phyloP scores from a whole-genome alignment of 2,797 vertebrate genomes.

The Taenioides sp. region DNA sequence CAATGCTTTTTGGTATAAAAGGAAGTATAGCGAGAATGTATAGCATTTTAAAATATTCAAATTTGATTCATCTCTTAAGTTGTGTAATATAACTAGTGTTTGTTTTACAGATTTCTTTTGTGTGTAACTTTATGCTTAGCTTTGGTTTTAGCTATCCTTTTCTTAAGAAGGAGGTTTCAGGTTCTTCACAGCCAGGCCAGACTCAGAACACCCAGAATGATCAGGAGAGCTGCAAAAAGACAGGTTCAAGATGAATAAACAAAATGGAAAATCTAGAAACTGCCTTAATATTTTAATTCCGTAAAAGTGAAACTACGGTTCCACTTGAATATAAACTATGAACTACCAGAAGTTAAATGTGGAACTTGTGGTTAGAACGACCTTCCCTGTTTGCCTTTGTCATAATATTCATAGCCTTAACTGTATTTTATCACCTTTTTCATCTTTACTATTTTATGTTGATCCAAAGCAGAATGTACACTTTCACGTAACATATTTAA shows the following conservation, averaged over 20 bases:
- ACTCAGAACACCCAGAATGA: slow-evolving; percentile 25
- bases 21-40: background rate
- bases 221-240: slow-evolving; percentile 16
- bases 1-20: background rate
- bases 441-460: too few species aligned
- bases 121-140: background rate
- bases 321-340: too few species aligned
- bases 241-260: background rate
- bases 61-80: background rate
- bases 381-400: too few species aligned
- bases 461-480: too few species aligned
- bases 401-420: too few species aligned
- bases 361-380: background rate
- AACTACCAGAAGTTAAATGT: background rate
- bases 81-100: background rate
- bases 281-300: background rate
- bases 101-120: background rate
- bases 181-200: slow-evolving; percentile 35
- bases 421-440: too few species aligned
- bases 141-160: background rate
- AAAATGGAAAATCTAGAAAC: too few species aligned
- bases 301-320: background rate
- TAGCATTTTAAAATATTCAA: background rate
- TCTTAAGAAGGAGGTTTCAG: background rate
- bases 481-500: too few species aligned